Percentiles rank a stretch among this genome's conserved stretches.
phyloP scores from a whole-genome alignment of 2,888 invertebrate genomes.

The Seira ritae region DNA sequence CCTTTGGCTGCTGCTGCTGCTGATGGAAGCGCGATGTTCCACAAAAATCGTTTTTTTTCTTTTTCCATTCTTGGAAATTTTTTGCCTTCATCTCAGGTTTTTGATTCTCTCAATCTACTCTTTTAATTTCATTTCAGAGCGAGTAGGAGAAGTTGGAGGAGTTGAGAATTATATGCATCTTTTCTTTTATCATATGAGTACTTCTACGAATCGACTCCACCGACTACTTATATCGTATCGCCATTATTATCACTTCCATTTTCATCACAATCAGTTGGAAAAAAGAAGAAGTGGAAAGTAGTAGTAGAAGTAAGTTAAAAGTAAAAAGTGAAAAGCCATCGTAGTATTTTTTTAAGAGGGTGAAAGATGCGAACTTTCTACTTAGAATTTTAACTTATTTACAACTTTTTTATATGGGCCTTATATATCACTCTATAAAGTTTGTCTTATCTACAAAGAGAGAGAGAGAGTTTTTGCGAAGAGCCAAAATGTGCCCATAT shows the following conservation, averaged over 20 bases:
- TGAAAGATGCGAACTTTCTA: constrained; percentile 25
- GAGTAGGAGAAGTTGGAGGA: background rate
- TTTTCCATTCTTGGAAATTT: constrained; percentile 4
- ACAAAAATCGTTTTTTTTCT: background rate
- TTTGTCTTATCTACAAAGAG: background rate
- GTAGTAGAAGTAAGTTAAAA: constrained; percentile 5
- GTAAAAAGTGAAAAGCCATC: constrained; percentile 15
- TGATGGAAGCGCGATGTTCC: background rate
- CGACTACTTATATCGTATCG: background rate
- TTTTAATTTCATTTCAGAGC: constrained; percentile 42
- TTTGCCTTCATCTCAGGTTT: constrained; percentile 7
- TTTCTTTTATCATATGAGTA: background rate
- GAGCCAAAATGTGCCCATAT: background rate
- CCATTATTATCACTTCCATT: constrained; percentile 26
- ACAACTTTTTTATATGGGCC: constrained; percentile 14
- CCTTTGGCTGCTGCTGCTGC: background rate
- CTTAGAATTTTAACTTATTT: constrained; percentile 31
- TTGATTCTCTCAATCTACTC: constrained; percentile 35
- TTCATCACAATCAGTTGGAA: constrained; percentile 29
- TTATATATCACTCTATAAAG: constrained; percentile 13
- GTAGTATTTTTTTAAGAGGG: constrained; percentile 20
- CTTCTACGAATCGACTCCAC: background rate
- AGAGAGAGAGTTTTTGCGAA: background rate
- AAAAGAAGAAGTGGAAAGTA: constrained; percentile 15
- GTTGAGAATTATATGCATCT: constrained; percentile 22